phyloP scores from a whole-genome alignment of 2,113 vertebrate species.

The Scartelaos histophorus region DNA sequence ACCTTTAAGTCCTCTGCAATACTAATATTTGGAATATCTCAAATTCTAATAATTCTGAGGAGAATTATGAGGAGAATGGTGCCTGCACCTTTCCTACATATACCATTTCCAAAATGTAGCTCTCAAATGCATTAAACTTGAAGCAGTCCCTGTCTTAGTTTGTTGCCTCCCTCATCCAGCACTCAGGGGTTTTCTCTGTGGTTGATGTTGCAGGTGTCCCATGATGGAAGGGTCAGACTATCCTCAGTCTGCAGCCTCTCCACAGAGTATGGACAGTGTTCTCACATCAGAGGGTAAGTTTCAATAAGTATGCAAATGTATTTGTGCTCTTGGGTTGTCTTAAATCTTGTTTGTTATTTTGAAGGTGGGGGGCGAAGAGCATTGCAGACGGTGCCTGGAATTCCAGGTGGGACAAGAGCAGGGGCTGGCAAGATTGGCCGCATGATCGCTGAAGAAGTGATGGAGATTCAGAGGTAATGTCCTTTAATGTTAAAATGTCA shows the following conservation, averaged over 20 bases:
- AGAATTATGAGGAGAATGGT: background rate
- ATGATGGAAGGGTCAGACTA: conserved; percentile 88
- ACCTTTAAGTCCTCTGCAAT: too few relatives aligned
- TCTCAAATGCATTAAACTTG: background rate
- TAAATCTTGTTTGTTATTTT: background rate
- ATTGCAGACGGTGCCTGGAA: conserved; percentile 92
- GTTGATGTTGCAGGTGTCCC: conserved; percentile 48
- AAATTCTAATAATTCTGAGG: background rate
- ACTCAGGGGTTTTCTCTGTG: background rate
- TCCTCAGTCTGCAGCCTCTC: conserved; percentile 86
- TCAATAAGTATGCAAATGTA: background rate
- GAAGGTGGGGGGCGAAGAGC: conserved; percentile 88
- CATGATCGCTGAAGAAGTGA: conserved; percentile 99
- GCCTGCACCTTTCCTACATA: background rate
- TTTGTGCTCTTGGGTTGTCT: background rate
- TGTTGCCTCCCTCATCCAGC: background rate
- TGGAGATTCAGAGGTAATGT: conserved; percentile 96
- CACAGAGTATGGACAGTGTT: conserved; percentile 93
- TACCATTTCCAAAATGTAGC: background rate
- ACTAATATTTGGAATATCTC: background rate
- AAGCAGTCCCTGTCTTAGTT: too few relatives aligned
- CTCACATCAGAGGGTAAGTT: conserved; percentile 85
- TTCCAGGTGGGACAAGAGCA: conserved; percentile 93
- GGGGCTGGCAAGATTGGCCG: conserved; percentile 98
- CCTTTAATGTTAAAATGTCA: background rate